Conservation (phyloP, 2,888 invertebrate species). For the Lasioglossum zephyrum region DNA sequence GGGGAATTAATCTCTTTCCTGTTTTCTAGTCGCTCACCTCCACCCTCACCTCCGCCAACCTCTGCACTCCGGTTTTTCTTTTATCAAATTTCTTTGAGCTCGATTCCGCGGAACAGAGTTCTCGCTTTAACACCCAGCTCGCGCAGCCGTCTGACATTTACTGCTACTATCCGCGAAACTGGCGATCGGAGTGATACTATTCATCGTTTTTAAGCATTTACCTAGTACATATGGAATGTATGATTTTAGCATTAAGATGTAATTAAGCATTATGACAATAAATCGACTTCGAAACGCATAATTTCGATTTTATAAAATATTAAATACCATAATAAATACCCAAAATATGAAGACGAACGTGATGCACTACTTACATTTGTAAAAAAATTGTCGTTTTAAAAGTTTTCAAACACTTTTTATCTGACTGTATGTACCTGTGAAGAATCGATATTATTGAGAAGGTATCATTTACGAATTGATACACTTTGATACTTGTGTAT, state of each 20-base stretch:
- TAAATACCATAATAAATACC: too few species aligned
- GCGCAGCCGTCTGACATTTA: background rate
- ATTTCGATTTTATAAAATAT: too few species aligned
- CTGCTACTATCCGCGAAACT: background rate
- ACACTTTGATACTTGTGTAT: background rate
- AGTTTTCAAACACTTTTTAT: background rate
- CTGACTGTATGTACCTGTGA: background rate
- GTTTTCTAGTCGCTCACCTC: background rate
- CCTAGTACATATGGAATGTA: background rate
- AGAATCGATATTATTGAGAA: background rate
- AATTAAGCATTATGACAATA: background rate
- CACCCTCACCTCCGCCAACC: background rate
- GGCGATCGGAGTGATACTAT: background rate
- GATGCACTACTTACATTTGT: too few species aligned
- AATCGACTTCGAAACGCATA: too few species aligned
- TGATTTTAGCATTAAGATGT: too few species aligned
- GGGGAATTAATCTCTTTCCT: conserved; percentile 25
- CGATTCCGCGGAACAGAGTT: conserved; percentile 12
- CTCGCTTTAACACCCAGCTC: conserved; percentile 3
- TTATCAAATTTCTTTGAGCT: conserved; percentile 27
- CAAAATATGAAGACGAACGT: too few species aligned
- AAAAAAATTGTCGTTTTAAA: too few species aligned
- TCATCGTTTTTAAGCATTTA: background rate
- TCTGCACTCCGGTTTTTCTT: background rate
- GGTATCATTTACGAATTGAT: background rate